Evolutionary conservation across 2,113 vertebrate genomes (phyloP), one percentile per base, ranked within the genome.

Genomic region (Colaptes auratus): DNA sequence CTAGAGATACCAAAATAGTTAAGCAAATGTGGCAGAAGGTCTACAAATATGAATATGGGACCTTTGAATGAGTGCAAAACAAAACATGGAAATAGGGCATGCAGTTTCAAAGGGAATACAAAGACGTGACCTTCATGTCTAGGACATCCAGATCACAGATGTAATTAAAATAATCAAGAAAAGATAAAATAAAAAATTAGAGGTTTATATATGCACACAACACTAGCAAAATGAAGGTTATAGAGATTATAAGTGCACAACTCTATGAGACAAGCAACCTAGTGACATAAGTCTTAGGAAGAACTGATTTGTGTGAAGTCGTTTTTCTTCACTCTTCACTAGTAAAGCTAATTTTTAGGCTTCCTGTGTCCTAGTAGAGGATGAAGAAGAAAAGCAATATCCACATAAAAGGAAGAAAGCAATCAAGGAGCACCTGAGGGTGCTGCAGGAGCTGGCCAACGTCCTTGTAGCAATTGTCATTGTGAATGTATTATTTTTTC

Each of bases 231-330:
- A 59, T 1, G 4, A 78, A 71, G 3, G 4, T 10, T 78, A n/a
- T 31, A 27, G n/a, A 77, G 9, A 56, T 33, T 35, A 44, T 8
- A 6, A 10, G 9, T 48, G 8, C 39, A 44, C 3, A 50, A 13
- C 6, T 48, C 4, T 15, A 33, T 28, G 10, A 3, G 4, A 3
- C 15, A 63, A 4, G 3, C 1, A 4, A 74, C 3, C 1, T 59
- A 23, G 6, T 24, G 15, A 27, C 13, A 66, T 59, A 3, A 3
- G 8, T 53, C 15, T 52, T 46, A 4, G 42, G 24, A 74, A 55
- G 9, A 86, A 35, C 1, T 60, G 11, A 27, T 60, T 36, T 56
- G 12, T 28, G 7, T 15, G 55, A 70, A 14, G 7, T 12, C 3
- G 15, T 67, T 55, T 59, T 67, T 20, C 20, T 82, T 77, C 8